Percentiles rank a stretch among this genome's conserved stretches.
Conservation (phyloP, 2,888 invertebrate species). For the Ophraella communa region DNA sequence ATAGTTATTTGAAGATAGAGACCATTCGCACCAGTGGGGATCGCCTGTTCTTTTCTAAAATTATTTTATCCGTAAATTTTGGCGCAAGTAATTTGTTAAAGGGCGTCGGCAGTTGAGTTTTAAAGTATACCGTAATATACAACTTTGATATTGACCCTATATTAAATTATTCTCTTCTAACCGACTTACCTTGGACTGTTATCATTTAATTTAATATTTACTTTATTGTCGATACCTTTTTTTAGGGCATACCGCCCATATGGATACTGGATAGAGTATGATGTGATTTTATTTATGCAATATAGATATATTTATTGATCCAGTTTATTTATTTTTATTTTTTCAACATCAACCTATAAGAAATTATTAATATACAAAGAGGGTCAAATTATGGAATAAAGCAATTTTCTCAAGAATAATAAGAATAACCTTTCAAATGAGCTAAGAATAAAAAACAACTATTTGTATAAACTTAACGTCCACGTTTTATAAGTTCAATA, state of each 20-base stretch:
- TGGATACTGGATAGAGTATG: conserved; percentile 30
- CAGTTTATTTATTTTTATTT: not conserved
- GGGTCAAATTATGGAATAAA: no score
- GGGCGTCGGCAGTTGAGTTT: not conserved
- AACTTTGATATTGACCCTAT: conserved; percentile 10
- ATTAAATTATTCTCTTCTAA: conserved; percentile 7
- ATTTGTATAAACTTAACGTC: no score
- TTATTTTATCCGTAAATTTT: no score
- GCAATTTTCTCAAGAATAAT: no score
- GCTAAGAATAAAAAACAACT: no score
- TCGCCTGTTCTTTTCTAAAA: no score
- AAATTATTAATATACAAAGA: no score
- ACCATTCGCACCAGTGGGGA: no score
- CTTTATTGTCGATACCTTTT: conserved; percentile 4
- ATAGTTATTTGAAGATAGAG: no score
- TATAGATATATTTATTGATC: conserved; percentile 44
- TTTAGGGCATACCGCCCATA: conserved; percentile 8
- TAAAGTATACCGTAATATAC: not conserved
- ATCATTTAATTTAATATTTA: conserved; percentile 27
- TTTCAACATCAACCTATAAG: not conserved
- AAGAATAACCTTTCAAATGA: no score
- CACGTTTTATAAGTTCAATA: no score
- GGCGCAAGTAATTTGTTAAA: no score
- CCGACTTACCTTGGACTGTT: conserved; percentile 25
- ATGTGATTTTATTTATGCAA: conserved; percentile 44